Evolutionary conservation across 2,113 vertebrate genomes (phyloP).

Genomic region (Alectura lathami): DNA sequence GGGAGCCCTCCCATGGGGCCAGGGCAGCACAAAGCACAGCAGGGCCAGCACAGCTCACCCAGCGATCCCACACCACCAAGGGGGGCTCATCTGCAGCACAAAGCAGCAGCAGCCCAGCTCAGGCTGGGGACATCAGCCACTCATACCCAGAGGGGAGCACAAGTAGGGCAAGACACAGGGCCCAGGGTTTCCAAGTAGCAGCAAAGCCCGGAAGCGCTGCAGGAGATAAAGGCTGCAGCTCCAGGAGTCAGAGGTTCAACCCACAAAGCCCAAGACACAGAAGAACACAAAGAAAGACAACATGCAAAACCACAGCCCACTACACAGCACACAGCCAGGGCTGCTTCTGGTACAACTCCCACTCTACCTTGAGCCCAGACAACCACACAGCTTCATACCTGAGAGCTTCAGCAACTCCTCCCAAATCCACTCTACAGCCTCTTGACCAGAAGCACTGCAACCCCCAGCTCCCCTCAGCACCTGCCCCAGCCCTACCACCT

Average conservation of each 20-base stretch:
- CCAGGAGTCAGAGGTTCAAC: neutral
- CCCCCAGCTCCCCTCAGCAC: rapidly evolving
- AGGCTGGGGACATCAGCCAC: neutral
- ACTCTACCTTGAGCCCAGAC: neutral
- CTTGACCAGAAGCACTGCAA: rapidly evolving
- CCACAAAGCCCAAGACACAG: rapidly evolving
- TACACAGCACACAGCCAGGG: neutral
- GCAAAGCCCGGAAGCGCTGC: neutral
- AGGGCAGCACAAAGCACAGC: neutral
- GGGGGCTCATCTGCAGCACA: rapidly evolving
- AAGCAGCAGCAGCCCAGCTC: neutral
- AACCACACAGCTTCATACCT: neutral
- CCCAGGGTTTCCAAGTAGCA: rapidly evolving
- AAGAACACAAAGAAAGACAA: neutral
- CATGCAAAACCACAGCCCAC: neutral
- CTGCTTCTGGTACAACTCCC: rapidly evolving
- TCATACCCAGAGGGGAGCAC: neutral
- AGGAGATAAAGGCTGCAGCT: neutral
- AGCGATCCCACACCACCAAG: neutral
- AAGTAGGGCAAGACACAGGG: neutral
- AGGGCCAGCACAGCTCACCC: neutral
- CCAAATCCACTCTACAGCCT: neutral
- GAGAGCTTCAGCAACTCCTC: neutral
- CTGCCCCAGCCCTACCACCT: neutral
- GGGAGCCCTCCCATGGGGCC: neutral